Evolutionary conservation across 2,888 invertebrate species (phyloP).

Genomic region (Nemotelus nigrinus): DNA sequence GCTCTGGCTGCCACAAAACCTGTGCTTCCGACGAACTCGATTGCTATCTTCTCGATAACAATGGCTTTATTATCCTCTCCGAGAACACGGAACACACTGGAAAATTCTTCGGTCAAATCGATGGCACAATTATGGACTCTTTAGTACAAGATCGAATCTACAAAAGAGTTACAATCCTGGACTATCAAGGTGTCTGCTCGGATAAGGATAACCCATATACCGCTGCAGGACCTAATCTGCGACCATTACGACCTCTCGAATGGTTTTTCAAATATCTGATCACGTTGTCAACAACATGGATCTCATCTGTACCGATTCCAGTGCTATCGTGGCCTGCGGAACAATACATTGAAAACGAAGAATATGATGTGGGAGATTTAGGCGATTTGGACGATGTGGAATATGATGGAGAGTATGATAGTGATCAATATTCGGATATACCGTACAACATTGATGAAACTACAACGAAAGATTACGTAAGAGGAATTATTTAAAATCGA

Average conservation of each 20-base stretch:
- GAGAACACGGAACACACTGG: constrained; percentile 88
- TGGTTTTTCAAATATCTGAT: constrained; percentile 62
- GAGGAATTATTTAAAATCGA: constrained; percentile 22
- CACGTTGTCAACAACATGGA: constrained; percentile 60
- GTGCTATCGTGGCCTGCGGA: constrained; percentile 63
- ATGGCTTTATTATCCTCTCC: constrained; percentile 92
- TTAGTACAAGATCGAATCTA: constrained; percentile 90
- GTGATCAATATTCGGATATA: constrained; percentile 56
- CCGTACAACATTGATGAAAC: constrained; percentile 53
- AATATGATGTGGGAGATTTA: constrained; percentile 56
- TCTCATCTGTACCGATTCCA: constrained; percentile 60
- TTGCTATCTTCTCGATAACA: constrained; percentile 94
- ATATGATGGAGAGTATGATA: constrained; percentile 62
- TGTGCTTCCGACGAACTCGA: constrained; percentile 88
- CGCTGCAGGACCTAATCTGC: constrained; percentile 59
- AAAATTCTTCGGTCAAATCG: constrained; percentile 92
- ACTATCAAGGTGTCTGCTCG: constrained; percentile 89
- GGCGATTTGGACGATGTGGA: constrained; percentile 59
- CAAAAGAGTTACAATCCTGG: constrained; percentile 85
- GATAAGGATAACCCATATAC: constrained; percentile 70
- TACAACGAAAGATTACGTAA: constrained; percentile 63
- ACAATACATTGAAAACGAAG: constrained; percentile 60
- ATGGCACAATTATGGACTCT: constrained; percentile 94
- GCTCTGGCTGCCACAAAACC: constrained; percentile 79
- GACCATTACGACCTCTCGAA: constrained; percentile 58